Evolutionary conservation across 2,888 invertebrate genomes (phyloP), one percentile per base, ranked within the genome.

Genomic region (Neuroscelio doddi): DNA sequence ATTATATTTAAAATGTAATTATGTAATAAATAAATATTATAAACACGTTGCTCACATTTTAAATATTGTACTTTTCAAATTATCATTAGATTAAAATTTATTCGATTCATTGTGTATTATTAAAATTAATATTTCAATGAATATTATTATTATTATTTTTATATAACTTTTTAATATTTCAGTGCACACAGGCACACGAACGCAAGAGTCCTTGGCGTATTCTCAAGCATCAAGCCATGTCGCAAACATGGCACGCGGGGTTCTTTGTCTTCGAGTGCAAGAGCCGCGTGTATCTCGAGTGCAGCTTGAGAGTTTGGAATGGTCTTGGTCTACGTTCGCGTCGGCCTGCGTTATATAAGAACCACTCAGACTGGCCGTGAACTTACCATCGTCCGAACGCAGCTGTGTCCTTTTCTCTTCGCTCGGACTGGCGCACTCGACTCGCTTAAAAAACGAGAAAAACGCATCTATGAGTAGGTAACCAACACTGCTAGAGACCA

Each of bases 331-430:
- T 64, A 45, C 61, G 57, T 46, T 68, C 56, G 38, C 53, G 62
- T 51, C 56, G 50, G 47, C 27, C 61, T 46, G 69, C 58, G 69
- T 69, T 72, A 69, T 70, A 68, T 72, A 70, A 69, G 68, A 64
- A 45, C 68, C 63, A 64, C 73, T 77, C 77, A 78, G 80, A 80
- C 80, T 82, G 83, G 80, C 83, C 82, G 78, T 83, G 83, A 83
- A 83, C 83, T 84, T 83, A 82, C 75, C 75, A 71, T 69, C 76
- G 74, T 73, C 71, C 74, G 75, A 74, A 74, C 75, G 75, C 70
- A 72, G 71, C 74, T 71, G 73, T 66, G 69, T 69, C 61, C 69
- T 69, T 66, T 66, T 69, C 61, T 65, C 57, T 53, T 56, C 62
- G 62, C 64, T 58, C 52, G 57, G 57, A 56, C 68, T 58, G 59